A percentile compares a stretch with the other conserved stretches of the same genome.
phyloP scores from a whole-genome alignment of 1,140 invertebrate genomes.

The Solenopsis invicta region DNA sequence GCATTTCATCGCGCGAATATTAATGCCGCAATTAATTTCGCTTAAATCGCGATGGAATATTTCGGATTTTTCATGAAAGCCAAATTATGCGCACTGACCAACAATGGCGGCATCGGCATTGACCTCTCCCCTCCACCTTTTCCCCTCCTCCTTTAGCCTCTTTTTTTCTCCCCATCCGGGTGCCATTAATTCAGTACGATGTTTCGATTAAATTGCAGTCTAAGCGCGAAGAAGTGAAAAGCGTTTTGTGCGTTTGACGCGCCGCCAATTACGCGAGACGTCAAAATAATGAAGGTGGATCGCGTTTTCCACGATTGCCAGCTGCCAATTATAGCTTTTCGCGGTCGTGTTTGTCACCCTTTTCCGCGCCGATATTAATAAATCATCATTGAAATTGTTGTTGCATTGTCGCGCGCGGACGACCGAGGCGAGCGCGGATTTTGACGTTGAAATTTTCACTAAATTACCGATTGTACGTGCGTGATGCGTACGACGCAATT shows the following conservation, averaged over 20 bases:
- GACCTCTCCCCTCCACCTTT: constrained; percentile 4
- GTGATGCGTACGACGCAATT: constrained; percentile 48
- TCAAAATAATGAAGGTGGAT: constrained; percentile 65
- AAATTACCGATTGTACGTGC: constrained; percentile 50
- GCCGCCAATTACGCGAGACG: constrained; percentile 62
- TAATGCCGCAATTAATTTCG: constrained; percentile 64
- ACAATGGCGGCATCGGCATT: constrained; percentile 43
- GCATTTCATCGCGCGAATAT: constrained; percentile 56
- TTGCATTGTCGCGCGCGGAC: constrained; percentile 50
- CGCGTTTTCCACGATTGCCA: constrained; percentile 63
- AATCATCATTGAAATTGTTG: constrained; percentile 65
- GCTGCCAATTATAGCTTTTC: constrained; percentile 63
- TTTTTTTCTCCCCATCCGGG: neutral
- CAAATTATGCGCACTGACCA: constrained; percentile 58
- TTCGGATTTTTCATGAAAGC: constrained; percentile 59
- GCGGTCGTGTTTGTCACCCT: constrained; percentile 54
- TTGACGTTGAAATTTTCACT: constrained; percentile 60
- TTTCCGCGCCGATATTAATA: constrained; percentile 61
- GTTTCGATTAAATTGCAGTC: constrained; percentile 65
- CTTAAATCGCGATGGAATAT: constrained; percentile 60
- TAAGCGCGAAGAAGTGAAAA: constrained; percentile 63
- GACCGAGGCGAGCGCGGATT: constrained; percentile 41
- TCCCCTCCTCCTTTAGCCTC: constrained; percentile 12
- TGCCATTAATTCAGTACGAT: constrained; percentile 52
- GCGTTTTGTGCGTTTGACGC: constrained; percentile 64